Evolutionary conservation across 1,140 invertebrate species (phyloP).

Genomic region (Zaprionus kolodkinae): DNA sequence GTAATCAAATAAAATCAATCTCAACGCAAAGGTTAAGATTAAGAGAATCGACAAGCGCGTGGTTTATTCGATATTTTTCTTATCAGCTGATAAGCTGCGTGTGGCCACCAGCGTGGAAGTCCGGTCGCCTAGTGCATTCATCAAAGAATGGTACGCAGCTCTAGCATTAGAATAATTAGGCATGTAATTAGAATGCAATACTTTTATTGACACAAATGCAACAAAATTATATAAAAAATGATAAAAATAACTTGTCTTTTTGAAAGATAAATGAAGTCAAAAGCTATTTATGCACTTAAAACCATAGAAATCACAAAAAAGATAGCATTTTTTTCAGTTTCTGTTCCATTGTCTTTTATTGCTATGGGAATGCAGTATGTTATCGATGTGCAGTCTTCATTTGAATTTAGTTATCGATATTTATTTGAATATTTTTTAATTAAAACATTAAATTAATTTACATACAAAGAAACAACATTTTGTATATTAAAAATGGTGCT

Average conservation of each 20-base stretch:
- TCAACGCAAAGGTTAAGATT: conserved; percentile 22
- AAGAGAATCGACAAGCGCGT: conserved; percentile 21
- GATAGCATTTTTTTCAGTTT: not conserved
- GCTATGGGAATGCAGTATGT: not conserved
- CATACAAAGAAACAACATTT: too few relatives aligned
- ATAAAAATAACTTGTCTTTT: not conserved
- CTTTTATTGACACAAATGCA: not conserved
- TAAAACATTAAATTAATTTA: too few relatives aligned
- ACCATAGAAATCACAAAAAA: not conserved
- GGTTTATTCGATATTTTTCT: conserved; percentile 26
- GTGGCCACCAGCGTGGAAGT: not conserved
- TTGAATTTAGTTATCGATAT: not conserved
- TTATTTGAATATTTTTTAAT: not conserved
- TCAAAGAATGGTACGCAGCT: not conserved
- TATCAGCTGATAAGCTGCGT: conserved; percentile 23
- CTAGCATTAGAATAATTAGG: not conserved
- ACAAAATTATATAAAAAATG: not conserved
- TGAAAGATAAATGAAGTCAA: not conserved
- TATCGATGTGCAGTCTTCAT: not conserved
- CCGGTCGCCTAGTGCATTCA: not conserved
- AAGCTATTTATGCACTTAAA: not conserved
- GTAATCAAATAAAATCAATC: conserved; percentile 6
- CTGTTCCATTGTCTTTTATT: not conserved
- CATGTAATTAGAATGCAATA: not conserved
- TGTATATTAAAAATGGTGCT: too few relatives aligned